Conservation (phyloP, 2,113 vertebrate genomes). For the Zapornia atra region DNA sequence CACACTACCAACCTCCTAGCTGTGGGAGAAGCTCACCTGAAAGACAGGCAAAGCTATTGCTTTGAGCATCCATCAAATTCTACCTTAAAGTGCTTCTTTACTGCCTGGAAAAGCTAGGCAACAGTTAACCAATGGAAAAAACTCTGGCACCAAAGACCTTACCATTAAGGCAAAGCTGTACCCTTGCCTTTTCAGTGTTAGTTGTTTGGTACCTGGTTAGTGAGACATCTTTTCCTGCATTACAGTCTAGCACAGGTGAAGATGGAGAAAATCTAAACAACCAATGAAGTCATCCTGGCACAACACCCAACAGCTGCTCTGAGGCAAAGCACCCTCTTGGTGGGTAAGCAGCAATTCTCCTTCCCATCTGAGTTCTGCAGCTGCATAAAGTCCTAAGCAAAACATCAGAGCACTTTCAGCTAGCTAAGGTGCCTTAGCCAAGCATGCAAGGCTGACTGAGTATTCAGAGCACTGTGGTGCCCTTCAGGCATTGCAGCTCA, state of each 20-base stretch:
- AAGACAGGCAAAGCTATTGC: neutral
- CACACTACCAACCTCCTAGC: neutral
- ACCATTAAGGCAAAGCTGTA: neutral
- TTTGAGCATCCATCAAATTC: neutral
- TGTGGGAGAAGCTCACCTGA: neutral
- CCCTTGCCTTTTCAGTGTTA: neutral
- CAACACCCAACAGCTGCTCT: neutral
- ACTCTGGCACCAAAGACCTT: neutral
- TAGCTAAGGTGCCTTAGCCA: neutral
- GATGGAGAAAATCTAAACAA: neutral
- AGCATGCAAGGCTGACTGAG: neutral
- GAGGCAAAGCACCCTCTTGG: neutral
- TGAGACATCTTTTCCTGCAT: accelerated
- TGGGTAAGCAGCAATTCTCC: neutral
- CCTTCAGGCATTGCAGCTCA: neutral
- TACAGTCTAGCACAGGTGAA: neutral
- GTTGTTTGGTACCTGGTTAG: neutral
- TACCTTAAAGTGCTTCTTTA: neutral
- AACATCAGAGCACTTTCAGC: neutral
- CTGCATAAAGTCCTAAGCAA: neutral
- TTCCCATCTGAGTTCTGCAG: neutral
- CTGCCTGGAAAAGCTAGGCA: neutral
- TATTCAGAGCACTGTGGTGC: neutral
- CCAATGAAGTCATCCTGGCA: neutral
- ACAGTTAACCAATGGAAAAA: neutral